A percentile compares a stretch with the other conserved stretches of the same genome.
These are phyloP conservation scores for Sinocyclocheilus rhinocerous DNA, from an alignment of 2,113 vertebrate genomes.

Conservation along the genomic window DNA sequence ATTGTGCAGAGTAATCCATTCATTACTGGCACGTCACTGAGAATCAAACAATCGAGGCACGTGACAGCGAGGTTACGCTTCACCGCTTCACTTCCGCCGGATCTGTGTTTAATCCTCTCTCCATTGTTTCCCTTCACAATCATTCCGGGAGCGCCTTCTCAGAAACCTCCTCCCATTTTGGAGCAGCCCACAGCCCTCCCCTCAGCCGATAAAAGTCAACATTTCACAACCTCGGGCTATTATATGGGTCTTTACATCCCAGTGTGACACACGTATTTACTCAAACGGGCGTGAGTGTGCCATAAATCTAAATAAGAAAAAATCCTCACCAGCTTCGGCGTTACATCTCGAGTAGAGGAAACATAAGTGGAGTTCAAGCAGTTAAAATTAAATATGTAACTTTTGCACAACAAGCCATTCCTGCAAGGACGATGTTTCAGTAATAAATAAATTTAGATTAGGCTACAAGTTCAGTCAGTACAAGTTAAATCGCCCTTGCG, in stretches of 20 bases:
- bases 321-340: conserved; percentile 28
- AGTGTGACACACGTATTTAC: conserved; percentile 64
- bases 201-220: conserved; percentile 55
- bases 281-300: conserved; percentile 59
- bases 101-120: conserved; percentile 43
- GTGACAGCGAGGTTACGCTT: conserved; percentile 22
- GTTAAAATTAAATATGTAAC: neutral
- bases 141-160: neutral
- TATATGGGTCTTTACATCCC: conserved; percentile 45
- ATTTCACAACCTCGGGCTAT: conserved; percentile 57
- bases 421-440: neutral
- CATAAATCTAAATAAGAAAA: conserved; percentile 55
- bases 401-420: neutral
- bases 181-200: conserved; percentile 30
- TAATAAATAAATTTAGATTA: no score
- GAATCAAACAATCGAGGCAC: conserved; percentile 37
- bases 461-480: neutral
- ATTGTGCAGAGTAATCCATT: conserved; percentile 25
- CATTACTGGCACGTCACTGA: neutral
- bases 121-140: conserved; percentile 33
- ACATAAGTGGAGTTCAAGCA: no score
- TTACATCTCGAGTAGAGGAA: no score
- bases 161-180: conserved; percentile 4
- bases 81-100: conserved; percentile 32
- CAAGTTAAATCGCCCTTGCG: neutral